Percentiles rank a stretch among this genome's conserved stretches.
These are phyloP conservation scores for Ectemnius lituratus DNA, from an alignment of 2,888 invertebrate species.

Conservation along the genomic window DNA sequence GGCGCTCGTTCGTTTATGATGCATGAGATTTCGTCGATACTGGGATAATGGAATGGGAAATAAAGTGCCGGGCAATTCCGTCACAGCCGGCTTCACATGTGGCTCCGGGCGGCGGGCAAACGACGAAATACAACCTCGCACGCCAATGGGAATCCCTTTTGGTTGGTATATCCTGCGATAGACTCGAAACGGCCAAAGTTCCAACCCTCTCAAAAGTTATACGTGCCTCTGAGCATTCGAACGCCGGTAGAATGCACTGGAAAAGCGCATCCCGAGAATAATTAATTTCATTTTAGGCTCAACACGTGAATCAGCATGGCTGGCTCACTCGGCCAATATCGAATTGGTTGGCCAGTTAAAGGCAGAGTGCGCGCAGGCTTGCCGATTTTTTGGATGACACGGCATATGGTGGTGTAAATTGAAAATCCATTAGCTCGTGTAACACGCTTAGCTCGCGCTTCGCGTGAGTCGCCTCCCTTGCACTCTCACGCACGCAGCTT, in stretches of 20 bases:
- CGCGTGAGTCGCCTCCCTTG: no score
- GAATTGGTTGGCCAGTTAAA: background rate
- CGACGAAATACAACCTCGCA: constrained; percentile 17
- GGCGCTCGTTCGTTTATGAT: constrained; percentile 57
- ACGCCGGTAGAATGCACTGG: no score
- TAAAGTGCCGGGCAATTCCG: constrained; percentile 59
- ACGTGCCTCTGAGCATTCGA: background rate
- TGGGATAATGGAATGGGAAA: constrained; percentile 55
- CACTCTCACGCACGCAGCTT: constrained; percentile 1
- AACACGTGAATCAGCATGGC: background rate
- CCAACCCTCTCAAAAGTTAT: background rate
- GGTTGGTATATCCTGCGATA: constrained; percentile 9
- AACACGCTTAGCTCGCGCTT: constrained; percentile 15
- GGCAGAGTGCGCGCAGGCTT: background rate
- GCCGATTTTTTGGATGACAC: constrained; percentile 15
- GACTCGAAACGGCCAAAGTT: background rate
- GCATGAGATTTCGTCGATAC: constrained; percentile 56
- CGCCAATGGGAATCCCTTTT: constrained; percentile 22
- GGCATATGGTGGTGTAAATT: constrained; percentile 21
- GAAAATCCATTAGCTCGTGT: constrained; percentile 43
- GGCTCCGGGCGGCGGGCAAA: constrained; percentile 19
- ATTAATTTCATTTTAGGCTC: background rate
- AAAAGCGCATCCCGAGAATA: background rate
- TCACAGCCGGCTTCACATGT: constrained; percentile 38
- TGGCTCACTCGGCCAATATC: background rate